These are phyloP conservation scores for Timema podura DNA, from an alignment of 2,888 invertebrate species.

Conservation along the genomic window DNA sequence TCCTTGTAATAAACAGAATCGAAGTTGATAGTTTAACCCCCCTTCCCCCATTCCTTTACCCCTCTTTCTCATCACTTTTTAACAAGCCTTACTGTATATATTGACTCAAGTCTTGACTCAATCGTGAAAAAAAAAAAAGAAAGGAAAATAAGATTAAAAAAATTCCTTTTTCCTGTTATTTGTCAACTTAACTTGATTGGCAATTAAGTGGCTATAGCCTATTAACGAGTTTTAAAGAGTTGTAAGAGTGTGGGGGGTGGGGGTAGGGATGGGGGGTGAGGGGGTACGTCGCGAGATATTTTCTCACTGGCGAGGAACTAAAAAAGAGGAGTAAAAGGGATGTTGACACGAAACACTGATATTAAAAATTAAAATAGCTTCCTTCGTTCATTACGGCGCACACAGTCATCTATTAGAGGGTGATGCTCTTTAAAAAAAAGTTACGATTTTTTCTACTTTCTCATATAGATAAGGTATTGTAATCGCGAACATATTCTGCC, in stretches of 20 bases:
- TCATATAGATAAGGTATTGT: no score
- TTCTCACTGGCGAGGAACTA: neutral
- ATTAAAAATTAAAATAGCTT: constrained; percentile 9
- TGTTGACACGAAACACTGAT: constrained; percentile 3
- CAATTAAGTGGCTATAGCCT: constrained; percentile 16
- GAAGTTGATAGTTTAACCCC: no score
- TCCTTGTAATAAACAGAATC: no score
- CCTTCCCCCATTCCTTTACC: no score
- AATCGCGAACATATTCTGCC: no score
- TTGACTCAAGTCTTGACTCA: no score
- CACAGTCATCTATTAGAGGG: no score
- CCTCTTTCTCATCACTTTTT: no score
- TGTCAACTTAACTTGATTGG: constrained; percentile 17
- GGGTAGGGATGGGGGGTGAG: neutral
- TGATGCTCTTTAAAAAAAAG: no score
- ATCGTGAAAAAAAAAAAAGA: neutral
- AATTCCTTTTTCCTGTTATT: constrained; percentile 12
- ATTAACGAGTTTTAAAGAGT: constrained; percentile 10
- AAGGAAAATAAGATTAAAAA: constrained; percentile 3
- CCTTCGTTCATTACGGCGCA: neutral
- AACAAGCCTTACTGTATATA: no score
- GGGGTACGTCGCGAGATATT: neutral
- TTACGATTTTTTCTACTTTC: no score
- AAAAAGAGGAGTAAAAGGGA: neutral
- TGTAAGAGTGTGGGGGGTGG: neutral